phyloP scores from a whole-genome alignment of 2,797 vertebrate genomes.

The Argya squamiceps region DNA sequence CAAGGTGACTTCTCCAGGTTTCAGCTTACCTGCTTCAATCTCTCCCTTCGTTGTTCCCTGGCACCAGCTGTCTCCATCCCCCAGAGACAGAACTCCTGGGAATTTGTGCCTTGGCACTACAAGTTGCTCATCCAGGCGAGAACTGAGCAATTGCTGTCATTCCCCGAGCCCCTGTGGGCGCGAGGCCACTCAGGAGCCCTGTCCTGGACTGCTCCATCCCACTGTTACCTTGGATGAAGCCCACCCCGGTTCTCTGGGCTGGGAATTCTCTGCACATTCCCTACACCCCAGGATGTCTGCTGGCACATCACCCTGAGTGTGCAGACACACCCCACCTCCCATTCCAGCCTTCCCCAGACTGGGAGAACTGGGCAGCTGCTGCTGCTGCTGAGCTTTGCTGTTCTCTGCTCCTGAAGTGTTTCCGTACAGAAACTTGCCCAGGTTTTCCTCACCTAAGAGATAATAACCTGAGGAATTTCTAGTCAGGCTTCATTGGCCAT shows the following conservation, averaged over 20 bases:
- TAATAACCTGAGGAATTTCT: conserved; percentile 53
- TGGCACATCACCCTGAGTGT: fast-evolving
- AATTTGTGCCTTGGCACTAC: not conserved
- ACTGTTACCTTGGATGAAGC: fast-evolving
- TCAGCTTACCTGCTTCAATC: not conserved
- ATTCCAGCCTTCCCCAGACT: not conserved
- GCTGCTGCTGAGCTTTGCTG: not conserved
- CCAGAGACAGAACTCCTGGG: fast-evolving
- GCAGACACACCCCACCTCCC: not conserved
- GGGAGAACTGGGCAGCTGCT: not conserved
- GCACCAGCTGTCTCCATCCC: not conserved
- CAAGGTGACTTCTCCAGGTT: not conserved
- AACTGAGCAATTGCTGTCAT: not conserved
- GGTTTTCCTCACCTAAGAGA: conserved; percentile 46
- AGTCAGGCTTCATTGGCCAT: conserved; percentile 57
- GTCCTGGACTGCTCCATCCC: not conserved
- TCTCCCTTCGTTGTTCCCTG: fast-evolving
- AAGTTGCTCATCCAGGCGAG: not conserved
- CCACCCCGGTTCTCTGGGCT: fast-evolving
- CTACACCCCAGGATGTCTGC: too few species aligned
- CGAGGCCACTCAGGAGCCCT: not conserved
- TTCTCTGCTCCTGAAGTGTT: not conserved
- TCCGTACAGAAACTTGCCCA: not conserved
- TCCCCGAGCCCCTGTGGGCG: not conserved
- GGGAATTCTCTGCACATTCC: not conserved